Evolutionary conservation across 2,113 vertebrate species (phyloP).

Genomic region (Picathartes gymnocephalus): DNA sequence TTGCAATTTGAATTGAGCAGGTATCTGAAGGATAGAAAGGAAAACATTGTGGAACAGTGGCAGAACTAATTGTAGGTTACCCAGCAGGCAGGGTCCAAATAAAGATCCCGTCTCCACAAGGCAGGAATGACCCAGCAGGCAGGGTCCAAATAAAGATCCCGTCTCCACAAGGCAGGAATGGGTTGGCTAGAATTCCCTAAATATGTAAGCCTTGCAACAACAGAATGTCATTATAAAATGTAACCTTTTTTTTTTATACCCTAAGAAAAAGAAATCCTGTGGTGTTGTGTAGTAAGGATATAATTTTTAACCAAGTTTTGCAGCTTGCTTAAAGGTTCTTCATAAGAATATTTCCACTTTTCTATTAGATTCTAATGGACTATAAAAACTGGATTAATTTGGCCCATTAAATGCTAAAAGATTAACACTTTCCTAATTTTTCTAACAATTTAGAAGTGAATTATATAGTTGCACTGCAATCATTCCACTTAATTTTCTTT

Average conservation of each 20-base stretch:
- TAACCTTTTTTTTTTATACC: neutral
- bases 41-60: neutral
- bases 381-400: slow-evolving; percentile 3
- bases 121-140: neutral
- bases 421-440: neutral
- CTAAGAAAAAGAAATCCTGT: neutral
- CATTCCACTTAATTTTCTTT: slow-evolving; percentile 26
- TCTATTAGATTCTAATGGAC: neutral
- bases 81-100: neutral
- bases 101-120: neutral
- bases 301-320: neutral
- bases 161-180: neutral
- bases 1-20: neutral
- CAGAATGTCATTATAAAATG: neutral
- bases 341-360: neutral
- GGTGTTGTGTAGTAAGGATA: neutral
- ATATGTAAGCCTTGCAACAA: neutral
- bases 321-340: neutral
- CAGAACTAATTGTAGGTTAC: neutral
- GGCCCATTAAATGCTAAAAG: neutral
- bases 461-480: neutral
- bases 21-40: neutral
- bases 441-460: neutral
- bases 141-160: neutral
- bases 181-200: neutral